Evolutionary conservation across 2,797 vertebrate species (phyloP).

Genomic region (Buceros bicornis): DNA sequence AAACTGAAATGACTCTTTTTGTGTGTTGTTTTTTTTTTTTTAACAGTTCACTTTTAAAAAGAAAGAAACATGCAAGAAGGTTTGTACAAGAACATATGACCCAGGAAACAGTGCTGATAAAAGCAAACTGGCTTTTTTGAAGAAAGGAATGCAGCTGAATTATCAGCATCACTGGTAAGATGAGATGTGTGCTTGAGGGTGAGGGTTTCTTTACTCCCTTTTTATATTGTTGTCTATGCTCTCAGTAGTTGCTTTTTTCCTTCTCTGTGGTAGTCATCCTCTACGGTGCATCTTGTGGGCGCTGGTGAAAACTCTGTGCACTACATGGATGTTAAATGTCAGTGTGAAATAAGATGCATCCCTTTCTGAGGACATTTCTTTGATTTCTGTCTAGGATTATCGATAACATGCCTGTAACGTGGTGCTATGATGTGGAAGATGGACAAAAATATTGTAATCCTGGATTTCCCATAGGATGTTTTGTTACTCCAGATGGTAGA

Average conservation of each 20-base stretch:
- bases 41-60: slow-evolving; percentile 89
- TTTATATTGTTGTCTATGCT: neutral
- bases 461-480: slow-evolving; percentile 92
- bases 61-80: slow-evolving; percentile 77
- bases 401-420: slow-evolving; percentile 94
- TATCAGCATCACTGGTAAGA: slow-evolving; percentile 93
- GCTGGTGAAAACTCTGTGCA: neutral
- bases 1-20: neutral
- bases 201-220: neutral
- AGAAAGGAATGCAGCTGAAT: slow-evolving; percentile 92
- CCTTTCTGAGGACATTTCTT: slow-evolving; percentile 10
- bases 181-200: neutral
- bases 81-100: slow-evolving; percentile 86
- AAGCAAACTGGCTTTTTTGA: slow-evolving; percentile 88
- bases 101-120: slow-evolving; percentile 67
- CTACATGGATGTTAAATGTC: neutral
- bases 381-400: slow-evolving; percentile 85
- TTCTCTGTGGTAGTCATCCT: neutral
- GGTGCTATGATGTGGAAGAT: slow-evolving; percentile 91
- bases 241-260: neutral
- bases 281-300: neutral
- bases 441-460: slow-evolving; percentile 90
- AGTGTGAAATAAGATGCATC: neutral
- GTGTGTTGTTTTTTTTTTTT: neutral
- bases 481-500: slow-evolving; percentile 83